Percentiles rank a stretch among this genome's conserved stretches.
Conservation (phyloP, 2,888 invertebrate genomes). For the Odontothrips loti region DNA sequence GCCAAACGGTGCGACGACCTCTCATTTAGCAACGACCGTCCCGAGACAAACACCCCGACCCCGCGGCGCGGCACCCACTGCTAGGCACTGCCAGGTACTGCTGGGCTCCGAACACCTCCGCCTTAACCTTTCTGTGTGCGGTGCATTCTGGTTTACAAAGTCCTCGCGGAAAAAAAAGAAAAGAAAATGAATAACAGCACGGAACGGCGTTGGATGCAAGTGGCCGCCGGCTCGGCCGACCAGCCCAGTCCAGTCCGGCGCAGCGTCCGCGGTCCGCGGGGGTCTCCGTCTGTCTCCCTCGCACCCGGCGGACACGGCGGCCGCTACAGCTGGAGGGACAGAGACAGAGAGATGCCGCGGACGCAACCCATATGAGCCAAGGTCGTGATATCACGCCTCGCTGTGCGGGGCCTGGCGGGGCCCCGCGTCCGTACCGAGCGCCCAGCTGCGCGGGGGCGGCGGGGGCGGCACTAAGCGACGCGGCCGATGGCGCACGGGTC, state of each 20-base stretch:
- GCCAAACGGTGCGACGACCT: no score
- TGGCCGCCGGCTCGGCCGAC: not conserved
- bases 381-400: constrained; percentile 2
- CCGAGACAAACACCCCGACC: no score
- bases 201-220: not conserved
- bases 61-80: no score
- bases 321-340: not conserved
- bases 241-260: not conserved
- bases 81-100: no score
- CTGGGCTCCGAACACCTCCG: no score
- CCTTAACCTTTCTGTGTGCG: no score
- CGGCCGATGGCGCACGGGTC: no score
- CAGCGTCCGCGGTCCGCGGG: not conserved
- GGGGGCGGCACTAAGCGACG: not conserved
- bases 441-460: not conserved
- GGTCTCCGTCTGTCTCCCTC: not conserved
- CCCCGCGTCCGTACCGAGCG: not conserved
- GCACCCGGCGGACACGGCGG: not conserved
- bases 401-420: not conserved
- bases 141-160: no score
- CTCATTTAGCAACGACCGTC: no score
- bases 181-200: not conserved
- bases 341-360: not conserved
- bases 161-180: not conserved
- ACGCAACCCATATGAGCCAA: not conserved